Percentiles rank a stretch among this genome's conserved stretches.
These are phyloP conservation scores for Amorpha juglandis DNA, from an alignment of 2,888 invertebrate species.

Conservation along the genomic window DNA sequence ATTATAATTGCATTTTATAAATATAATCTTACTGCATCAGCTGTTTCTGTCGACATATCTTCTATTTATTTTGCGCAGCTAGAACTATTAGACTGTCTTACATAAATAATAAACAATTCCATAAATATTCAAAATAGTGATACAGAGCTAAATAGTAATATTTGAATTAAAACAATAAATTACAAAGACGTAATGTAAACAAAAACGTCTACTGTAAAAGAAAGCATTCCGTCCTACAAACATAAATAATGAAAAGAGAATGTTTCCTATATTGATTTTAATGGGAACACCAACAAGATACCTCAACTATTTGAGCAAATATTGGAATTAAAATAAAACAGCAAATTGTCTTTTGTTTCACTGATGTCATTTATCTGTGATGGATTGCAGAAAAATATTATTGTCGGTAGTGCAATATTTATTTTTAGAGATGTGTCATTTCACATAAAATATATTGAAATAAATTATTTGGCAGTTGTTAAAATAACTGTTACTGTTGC, in stretches of 20 bases:
- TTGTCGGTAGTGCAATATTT: background rate
- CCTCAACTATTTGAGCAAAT: background rate
- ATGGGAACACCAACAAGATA: background rate
- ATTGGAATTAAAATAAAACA: background rate
- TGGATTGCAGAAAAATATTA: background rate
- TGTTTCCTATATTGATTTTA: background rate
- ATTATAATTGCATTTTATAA: background rate
- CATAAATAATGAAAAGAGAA: slow-evolving; percentile 5
- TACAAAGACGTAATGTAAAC: background rate
- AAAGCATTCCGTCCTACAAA: background rate
- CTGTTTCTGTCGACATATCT: background rate
- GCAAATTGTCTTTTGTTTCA: slow-evolving; percentile 10
- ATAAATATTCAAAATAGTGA: no score
- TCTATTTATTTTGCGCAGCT: no score
- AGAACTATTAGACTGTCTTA: no score
- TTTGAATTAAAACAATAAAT: background rate
- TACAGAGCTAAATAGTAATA: background rate
- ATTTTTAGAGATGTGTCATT: background rate
- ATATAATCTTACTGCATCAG: background rate
- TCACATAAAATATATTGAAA: background rate
- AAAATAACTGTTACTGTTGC: background rate
- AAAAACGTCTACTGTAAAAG: background rate
- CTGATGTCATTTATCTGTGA: background rate
- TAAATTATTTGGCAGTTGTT: no score
- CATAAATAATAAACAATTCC: no score